Evolutionary conservation across 2,113 vertebrate species (phyloP), one percentile per base, ranked within the genome.

Genomic region (Pomatorhinus ruficollis): DNA sequence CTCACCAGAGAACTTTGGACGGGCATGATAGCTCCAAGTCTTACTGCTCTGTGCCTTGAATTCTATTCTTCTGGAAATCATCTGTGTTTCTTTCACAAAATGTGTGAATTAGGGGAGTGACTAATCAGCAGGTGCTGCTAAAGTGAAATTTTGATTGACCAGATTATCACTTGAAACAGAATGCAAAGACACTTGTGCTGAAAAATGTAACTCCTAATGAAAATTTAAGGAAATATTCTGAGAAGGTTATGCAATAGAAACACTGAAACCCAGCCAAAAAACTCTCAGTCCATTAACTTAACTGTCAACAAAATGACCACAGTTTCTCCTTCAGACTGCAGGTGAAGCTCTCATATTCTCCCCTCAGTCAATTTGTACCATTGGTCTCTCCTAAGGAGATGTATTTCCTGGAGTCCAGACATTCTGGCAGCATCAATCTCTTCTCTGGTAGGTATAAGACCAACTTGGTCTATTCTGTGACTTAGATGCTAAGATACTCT

Each of bases 141-240:
- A 85, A 87, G 22, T 23, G 39, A 83, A 69, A 45, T 54, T 64
- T 9, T 60, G 54, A 57, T 35, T 68, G 8, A 40, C 28, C n/a
- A 45, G 11, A 57, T 74, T 75, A 70, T 21, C 12, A 37, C 15
- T n/a, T 49, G 56, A 80, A 91, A 89, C 2, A 40, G 37, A 91
- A 65, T 1, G 21, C 20, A 37, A 23, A 80, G 22, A 44, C 37
- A 65, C 25, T 87, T 83, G 74, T 66, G 39, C 65, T 82, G 77
- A 88, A 90, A 49, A 92, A 76, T 12, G 23, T 25, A 56, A 56
- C 45, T 90, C 59, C 49, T 89, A 64, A 85, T 45, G 68, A 80
- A 93, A 88, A 63, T 65, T 79, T 53, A 91, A 90, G 70, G 53
- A 95, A 91, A 77, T 90, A 83, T 44, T 83, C 86, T 44, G 59